Base-by-base conservation (phyloP, 2,888 invertebrate species). In the Polymixis lichenea region DNA sequence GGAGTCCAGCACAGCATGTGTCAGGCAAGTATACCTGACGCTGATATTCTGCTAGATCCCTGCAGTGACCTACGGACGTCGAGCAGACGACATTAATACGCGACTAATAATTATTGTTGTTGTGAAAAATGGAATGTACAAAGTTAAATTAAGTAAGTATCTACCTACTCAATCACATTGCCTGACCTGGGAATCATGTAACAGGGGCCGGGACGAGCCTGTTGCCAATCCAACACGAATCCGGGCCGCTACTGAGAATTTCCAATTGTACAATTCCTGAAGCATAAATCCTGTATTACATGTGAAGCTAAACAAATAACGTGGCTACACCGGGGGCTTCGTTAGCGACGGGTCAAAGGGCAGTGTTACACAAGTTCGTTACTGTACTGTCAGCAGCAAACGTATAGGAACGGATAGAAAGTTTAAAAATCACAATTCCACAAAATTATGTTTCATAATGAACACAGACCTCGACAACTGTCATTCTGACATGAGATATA, bases 321-420 rank as follows among this genome's bases (percentile, higher is more conserved):
- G 60, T 87, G 70, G 79, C 75, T 73, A 67, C 73, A 82, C 65
- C 56, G 46, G 55, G 71, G 75, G 86, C 84, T 87, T 87, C 88
- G 88, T 87, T 87, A 87, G 86, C 73, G 65, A 1, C 13, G 72
- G 88, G 80, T 86, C 86, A 87, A 38, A 84, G 88, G 86, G 58
- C 83, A 84, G 32, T 78, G 78, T 84, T 83, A 85, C 83, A 85
- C 84, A 62, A 73, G 62, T 61, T 74, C 65, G 75, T 69, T 82
- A 77, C 53, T 65, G 82, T 78, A 78, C 77, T 64, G 81, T 74
- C 81, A 15, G 51, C 22, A 13, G 17, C 49, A 73, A 73, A 70
- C 51, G 5, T 49, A 17, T 25, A 25, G 19, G 19, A 8, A 15
- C 0, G 32, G 46, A 69, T 7, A n/a, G 11, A 13, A 22, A 17